Base-by-base conservation (phyloP, 2,797 vertebrate species). In the Anabas testudineus region DNA sequence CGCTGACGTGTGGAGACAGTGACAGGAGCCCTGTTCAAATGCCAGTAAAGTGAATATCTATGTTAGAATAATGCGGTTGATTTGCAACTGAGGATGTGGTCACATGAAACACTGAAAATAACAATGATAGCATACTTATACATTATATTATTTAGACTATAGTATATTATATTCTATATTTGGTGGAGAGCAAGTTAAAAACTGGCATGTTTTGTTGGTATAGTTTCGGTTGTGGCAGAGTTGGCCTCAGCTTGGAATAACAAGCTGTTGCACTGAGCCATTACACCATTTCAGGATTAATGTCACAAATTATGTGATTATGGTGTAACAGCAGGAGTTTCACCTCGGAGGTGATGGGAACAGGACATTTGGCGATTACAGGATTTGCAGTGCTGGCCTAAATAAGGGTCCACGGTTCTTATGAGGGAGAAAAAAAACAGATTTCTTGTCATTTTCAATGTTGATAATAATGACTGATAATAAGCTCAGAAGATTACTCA, bases 201-300 rank as follows among this genome's bases (percentile, higher is more conserved):
- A 13, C 16, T n/a, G 49, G 30, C 34, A 26, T n/a, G 45, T 49
- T 26, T 43, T 37, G 21, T 49, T 59, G 59, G 45, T 8, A 8
- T 24, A 21, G 43, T 39, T 45, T 58, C 26, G 39, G 34, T 24
- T 69, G 70, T 54, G 48, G 51, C 59, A 68, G 55, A 64, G 30
- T 56, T 47, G 71, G 39, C 51, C 48, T 63, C 30, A 34, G 21
- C 43, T 64, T 54, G 65, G 48, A 65, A 52, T 48, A 67, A 74
- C 51, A 71, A 32, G 45, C 49, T 48, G 19, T 49, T 57, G 55
- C 42, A 47, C 18, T 18, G 19, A 62, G 32, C 42, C 45, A 46
- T 75, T 63, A 45, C 26, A 42, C n/a, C 19, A 10, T 61, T n/a
- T 19, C 5, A 39, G 47, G 56, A 80, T 83, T 71, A 74, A 78